Evolutionary conservation across 2,888 invertebrate species (phyloP).

Genomic region (Strigamia transsilvanica): DNA sequence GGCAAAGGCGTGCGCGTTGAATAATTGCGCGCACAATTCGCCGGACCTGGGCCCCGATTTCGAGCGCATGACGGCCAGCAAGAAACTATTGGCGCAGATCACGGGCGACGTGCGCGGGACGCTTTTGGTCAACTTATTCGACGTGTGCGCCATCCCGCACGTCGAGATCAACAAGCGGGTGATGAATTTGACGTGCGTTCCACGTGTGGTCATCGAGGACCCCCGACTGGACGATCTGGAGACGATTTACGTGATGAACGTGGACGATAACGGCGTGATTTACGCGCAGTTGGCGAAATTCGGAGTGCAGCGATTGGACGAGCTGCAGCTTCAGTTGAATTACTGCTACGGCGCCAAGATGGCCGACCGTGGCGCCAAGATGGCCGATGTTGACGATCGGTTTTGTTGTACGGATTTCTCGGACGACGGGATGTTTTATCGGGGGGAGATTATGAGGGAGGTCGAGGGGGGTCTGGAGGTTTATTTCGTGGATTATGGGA

Average conservation of each 20-base stretch:
- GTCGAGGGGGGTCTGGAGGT: background rate
- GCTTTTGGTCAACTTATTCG: constrained; percentile 24
- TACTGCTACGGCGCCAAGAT: background rate
- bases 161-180: background rate
- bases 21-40: background rate
- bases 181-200: no score
- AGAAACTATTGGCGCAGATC: background rate
- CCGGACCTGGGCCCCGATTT: constrained; percentile 8
- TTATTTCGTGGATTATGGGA: constrained; percentile 50
- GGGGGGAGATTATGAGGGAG: constrained; percentile 3
- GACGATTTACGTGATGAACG: background rate
- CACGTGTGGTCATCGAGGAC: background rate
- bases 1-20: constrained; percentile 16
- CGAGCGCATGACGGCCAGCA: background rate
- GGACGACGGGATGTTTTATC: constrained; percentile 30
- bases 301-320: background rate
- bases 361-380: background rate
- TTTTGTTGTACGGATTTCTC: constrained; percentile 3
- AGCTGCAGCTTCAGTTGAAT: background rate
- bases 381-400: no score
- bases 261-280: constrained; percentile 22
- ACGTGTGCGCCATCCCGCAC: background rate
- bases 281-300: constrained; percentile 24
- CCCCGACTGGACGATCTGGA: background rate
- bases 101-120: background rate